A percentile compares a stretch with the other conserved stretches of the same genome.
These are phyloP conservation scores for Syndactyla subalaris DNA, from an alignment of 2,797 vertebrate genomes.

Conservation along the genomic window DNA sequence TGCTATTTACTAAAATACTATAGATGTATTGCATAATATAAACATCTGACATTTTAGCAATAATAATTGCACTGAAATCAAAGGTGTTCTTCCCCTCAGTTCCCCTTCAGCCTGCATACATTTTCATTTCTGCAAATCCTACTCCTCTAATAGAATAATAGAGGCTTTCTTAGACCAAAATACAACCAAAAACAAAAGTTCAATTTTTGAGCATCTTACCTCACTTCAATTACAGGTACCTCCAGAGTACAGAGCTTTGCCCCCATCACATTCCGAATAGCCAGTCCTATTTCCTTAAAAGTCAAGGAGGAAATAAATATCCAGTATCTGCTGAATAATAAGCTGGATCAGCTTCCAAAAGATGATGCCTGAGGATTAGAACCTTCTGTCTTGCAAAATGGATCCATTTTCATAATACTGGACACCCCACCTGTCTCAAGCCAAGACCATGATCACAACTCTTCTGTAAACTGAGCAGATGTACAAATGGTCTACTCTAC, in stretches of 20 bases:
- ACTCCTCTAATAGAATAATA: neutral
- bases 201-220: neutral
- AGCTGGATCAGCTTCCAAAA: neutral
- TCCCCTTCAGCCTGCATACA: neutral
- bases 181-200: too few species aligned
- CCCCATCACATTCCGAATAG: neutral
- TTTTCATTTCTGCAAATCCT: neutral
- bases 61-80: neutral
- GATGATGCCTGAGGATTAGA: neutral
- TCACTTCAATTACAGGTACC: neutral
- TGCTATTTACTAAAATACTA: neutral
- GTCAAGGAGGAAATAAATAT: neutral
- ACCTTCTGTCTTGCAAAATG: neutral
- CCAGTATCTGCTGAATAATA: neutral
- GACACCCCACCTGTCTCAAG: rapidly evolving
- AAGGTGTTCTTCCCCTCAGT: neutral
- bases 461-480: neutral
- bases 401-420: neutral
- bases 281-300: neutral
- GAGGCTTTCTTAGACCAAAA: neutral
- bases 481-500: neutral
- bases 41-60: neutral
- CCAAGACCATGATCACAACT: neutral
- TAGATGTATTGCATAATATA: neutral
- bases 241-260: neutral